A percentile compares a stretch with the other conserved stretches of the same genome.
Conservation (phyloP, 2,888 invertebrate genomes). For the Lissocephala sabroskyi region DNA sequence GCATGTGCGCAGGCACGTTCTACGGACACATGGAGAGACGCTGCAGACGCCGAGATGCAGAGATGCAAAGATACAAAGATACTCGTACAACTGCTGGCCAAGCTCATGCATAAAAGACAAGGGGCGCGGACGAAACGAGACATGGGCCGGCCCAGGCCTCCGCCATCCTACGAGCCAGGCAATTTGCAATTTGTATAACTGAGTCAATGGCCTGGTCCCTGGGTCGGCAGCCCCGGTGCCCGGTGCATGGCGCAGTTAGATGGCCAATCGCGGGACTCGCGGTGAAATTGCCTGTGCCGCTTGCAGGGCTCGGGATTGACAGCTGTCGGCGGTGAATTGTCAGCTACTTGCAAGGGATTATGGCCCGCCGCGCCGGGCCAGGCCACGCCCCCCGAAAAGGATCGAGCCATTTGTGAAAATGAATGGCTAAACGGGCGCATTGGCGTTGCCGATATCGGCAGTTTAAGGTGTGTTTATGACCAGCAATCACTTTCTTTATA, state of each 20-base stretch:
- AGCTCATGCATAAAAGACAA: slow-evolving; percentile 1
- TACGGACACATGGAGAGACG: background rate
- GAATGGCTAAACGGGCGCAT: slow-evolving; percentile 21
- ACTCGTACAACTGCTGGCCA: too few relatives aligned
- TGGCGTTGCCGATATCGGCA: background rate
- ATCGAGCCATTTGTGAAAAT: slow-evolving; percentile 11
- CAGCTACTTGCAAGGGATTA: background rate
- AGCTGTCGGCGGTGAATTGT: background rate
- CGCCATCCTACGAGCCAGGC: slow-evolving; percentile 7
- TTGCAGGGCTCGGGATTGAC: background rate
- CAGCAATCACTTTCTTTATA: slow-evolving; percentile 52
- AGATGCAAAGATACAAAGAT: background rate
- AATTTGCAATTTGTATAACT: slow-evolving; percentile 19
- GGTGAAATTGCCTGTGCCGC: background rate
- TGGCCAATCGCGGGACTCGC: too few relatives aligned
- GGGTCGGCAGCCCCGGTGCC: background rate
- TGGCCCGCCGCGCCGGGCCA: too few relatives aligned
- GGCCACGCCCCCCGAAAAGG: slow-evolving; percentile 19
- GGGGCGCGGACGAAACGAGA: too few relatives aligned
- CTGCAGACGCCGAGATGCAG: too few relatives aligned
- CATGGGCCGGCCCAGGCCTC: too few relatives aligned
- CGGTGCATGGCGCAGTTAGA: too few relatives aligned
- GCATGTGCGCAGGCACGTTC: slow-evolving; percentile 32
- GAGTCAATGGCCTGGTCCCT: slow-evolving; percentile 27
- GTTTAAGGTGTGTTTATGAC: slow-evolving; percentile 18